These are phyloP conservation scores for Cordilura impudica DNA, from an alignment of 2,888 invertebrate species.

Conservation along the genomic window DNA sequence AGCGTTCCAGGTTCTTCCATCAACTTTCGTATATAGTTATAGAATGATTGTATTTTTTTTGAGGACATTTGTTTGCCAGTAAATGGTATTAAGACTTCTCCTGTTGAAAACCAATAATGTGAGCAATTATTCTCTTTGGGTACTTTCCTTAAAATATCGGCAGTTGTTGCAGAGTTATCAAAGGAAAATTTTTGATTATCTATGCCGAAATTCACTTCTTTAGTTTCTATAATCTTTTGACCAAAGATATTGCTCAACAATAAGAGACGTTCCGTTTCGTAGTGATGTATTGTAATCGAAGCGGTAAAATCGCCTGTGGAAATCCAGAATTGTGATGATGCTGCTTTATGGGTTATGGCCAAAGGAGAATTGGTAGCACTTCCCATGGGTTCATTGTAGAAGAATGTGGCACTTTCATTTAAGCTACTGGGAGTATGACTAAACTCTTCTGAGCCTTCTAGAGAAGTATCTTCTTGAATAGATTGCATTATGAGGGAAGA, in stretches of 20 bases:
- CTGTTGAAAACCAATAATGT: constrained; percentile 75
- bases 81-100: constrained; percentile 72
- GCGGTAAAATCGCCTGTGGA: constrained; percentile 70
- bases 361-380: constrained; percentile 45
- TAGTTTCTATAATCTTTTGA: constrained; percentile 70
- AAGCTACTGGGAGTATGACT: constrained; percentile 54
- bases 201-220: constrained; percentile 72
- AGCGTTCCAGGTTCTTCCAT: constrained; percentile 35
- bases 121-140: constrained; percentile 68
- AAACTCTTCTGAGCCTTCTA: constrained; percentile 61
- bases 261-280: constrained; percentile 67
- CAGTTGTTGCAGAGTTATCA: constrained; percentile 19
- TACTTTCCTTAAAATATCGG: constrained; percentile 64
- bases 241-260: constrained; percentile 71
- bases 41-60: constrained; percentile 69
- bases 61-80: constrained; percentile 69
- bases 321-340: constrained; percentile 71
- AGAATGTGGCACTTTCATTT: constrained; percentile 64
- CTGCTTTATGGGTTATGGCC: constrained; percentile 53
- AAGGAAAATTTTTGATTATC: constrained; percentile 70
- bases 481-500: constrained; percentile 70
- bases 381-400: constrained; percentile 65
- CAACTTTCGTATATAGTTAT: constrained; percentile 68
- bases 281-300: constrained; percentile 68
- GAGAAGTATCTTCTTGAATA: constrained; percentile 70